Conservation (phyloP, 2,797 vertebrate species). For the Rhabdomys pumilio region DNA sequence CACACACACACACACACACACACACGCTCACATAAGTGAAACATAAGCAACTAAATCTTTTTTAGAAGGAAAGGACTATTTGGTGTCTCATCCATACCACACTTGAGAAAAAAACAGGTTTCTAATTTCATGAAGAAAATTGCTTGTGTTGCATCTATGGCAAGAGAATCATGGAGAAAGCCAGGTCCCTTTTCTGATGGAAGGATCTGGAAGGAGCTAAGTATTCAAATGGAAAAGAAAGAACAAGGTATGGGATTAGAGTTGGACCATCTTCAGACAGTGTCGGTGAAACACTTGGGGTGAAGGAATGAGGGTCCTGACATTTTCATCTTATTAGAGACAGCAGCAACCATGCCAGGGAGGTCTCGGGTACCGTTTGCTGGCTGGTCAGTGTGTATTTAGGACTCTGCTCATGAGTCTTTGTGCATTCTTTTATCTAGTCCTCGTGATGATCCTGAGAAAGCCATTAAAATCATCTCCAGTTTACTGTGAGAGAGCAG, state of each 20-base stretch:
- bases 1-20: not conserved
- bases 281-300: accelerated
- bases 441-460: not conserved
- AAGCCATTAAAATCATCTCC: not conserved
- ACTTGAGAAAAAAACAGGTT: not conserved
- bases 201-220: not conserved
- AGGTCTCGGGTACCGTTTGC: not conserved
- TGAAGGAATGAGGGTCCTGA: not conserved
- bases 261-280: not conserved
- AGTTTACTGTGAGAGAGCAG: not conserved
- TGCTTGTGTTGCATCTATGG: not conserved
- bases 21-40: not conserved
- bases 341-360: not conserved
- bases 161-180: not conserved
- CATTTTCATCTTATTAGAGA: not conserved
- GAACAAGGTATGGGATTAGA: not conserved
- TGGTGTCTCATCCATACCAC: not conserved
- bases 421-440: not conserved
- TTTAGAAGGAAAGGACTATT: not conserved
- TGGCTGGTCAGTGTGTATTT: not conserved
- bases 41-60: not conserved
- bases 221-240: not conserved
- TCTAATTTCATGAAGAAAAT: not conserved
- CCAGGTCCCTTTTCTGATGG: no score
- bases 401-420: not conserved